These are phyloP conservation scores for Phacellophora camtschatica DNA, from an alignment of 30 jellyfish, hydroid and myxozoan genomes.

Conservation along the genomic window DNA sequence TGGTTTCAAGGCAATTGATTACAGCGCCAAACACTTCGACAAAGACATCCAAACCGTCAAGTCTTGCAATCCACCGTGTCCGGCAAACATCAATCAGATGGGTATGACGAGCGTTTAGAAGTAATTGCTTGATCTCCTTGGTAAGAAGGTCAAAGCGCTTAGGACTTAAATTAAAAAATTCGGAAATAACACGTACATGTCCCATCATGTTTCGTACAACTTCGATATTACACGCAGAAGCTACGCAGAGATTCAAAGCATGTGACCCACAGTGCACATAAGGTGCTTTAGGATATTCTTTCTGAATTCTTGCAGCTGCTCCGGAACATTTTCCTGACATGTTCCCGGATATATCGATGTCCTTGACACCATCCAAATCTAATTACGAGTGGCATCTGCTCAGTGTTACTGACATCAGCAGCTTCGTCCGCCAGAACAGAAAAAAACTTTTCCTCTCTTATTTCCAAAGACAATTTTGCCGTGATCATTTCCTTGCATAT, in stretches of 20 bases:
- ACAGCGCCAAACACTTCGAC: constrained; percentile 15
- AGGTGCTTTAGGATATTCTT: constrained; percentile 21
- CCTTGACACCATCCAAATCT: constrained; percentile 67
- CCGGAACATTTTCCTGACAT: constrained; percentile 71
- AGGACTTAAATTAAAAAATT: background rate
- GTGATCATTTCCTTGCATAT: too few species aligned
- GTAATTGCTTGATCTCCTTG: background rate
- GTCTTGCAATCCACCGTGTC: constrained; percentile 67
- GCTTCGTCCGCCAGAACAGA: background rate
- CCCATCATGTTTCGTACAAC: constrained; percentile 57
- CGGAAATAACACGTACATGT: constrained; percentile 8
- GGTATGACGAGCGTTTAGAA: background rate
- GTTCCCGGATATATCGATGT: constrained; percentile 77
- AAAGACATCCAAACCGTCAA: constrained; percentile 49
- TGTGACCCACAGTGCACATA: constrained; percentile 59
- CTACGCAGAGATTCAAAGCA: constrained; percentile 53
- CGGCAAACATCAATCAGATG: constrained; percentile 52
- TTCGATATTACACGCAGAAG: constrained; percentile 32
- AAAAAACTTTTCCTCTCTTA: too few species aligned
- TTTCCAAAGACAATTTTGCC: too few species aligned
- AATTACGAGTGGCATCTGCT: background rate
- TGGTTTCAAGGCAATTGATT: background rate
- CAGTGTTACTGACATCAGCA: background rate
- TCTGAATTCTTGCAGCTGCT: constrained; percentile 11
- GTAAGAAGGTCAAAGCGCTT: constrained; percentile 1